Evolutionary conservation across 1,140 invertebrate species (phyloP), one percentile per base, ranked within the genome.

Genomic region (Drosophila obscura): DNA sequence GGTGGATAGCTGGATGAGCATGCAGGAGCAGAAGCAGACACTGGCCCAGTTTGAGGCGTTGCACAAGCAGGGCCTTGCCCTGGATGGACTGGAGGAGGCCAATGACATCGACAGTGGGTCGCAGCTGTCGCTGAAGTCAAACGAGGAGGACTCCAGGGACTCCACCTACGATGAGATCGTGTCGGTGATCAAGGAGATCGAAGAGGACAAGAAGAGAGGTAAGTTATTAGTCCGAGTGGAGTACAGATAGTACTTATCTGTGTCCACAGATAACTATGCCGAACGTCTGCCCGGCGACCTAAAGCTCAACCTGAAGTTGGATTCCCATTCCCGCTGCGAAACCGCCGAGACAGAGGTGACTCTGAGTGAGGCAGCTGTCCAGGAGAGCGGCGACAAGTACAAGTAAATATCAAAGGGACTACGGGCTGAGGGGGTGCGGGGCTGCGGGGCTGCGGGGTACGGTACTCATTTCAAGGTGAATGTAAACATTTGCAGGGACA

Each of bases 1-100:
- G 65, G 90, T 92, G 26, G 91, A 92, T 51, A 91, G 85, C 44
- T 92, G 91, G 91, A 92, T 92, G 91, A 85, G 78, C 24, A 87
- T 82, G 56, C 84, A 90, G 58, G 78, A 90, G 35, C 82, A 79
- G 28, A 90, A 90, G 61, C 64, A 77, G 69, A 84, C 53, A n/a
- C 52, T 68, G 24, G 57, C 57, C 0, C 73, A 90, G n/a, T 77
- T 76, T 5, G 73, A 77, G 0, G 51, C 78, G 16, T 56, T 90
- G 48, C 78, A 77, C 22, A 91, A 90, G 31, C 73, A 75, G 56
- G 68, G 64, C 4, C 11, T 77, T 22, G 53, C 77, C 0, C 9
- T 77, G 50, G 79, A 88, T 9, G 56, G 79, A 0, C 13, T 83
- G 50, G 83, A 87, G 6, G 83, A 81, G 48, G 59, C 7, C 0